Evolutionary conservation across 2,797 vertebrate species (phyloP).

Genomic region (Eulemur albifrons): DNA sequence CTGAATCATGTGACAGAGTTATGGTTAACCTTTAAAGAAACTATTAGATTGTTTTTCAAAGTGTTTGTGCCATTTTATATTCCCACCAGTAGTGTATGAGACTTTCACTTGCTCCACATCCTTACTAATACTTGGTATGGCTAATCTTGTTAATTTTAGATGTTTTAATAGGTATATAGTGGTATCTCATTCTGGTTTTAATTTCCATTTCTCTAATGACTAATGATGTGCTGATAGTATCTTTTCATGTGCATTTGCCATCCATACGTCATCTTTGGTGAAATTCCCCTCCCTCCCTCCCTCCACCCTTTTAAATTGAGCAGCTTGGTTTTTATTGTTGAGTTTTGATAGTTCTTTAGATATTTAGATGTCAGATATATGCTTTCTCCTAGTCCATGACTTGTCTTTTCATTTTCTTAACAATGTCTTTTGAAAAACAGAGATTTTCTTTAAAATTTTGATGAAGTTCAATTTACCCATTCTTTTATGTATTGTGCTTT

Average conservation of each 20-base stretch:
- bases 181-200: background rate
- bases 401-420: background rate
- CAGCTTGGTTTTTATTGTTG: background rate
- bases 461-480: background rate
- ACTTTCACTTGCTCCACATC: background rate
- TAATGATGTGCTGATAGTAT: background rate
- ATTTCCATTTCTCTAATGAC: background rate
- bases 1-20: background rate
- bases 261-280: background rate
- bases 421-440: background rate
- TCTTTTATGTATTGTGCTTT: background rate
- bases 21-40: background rate
- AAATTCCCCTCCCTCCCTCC: background rate
- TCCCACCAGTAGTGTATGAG: background rate
- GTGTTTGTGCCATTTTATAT: background rate
- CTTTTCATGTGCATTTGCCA: background rate
- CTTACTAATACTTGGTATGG: background rate
- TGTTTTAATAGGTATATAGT: background rate
- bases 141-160: background rate
- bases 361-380: background rate
- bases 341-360: background rate
- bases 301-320: background rate
- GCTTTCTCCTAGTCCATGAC: background rate
- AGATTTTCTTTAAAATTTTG: constrained; percentile 15
- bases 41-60: background rate